A percentile compares a stretch with the other conserved stretches of the same genome.
These are phyloP conservation scores for Agrochola litura DNA, from an alignment of 2,888 invertebrate genomes.

Conservation along the genomic window DNA sequence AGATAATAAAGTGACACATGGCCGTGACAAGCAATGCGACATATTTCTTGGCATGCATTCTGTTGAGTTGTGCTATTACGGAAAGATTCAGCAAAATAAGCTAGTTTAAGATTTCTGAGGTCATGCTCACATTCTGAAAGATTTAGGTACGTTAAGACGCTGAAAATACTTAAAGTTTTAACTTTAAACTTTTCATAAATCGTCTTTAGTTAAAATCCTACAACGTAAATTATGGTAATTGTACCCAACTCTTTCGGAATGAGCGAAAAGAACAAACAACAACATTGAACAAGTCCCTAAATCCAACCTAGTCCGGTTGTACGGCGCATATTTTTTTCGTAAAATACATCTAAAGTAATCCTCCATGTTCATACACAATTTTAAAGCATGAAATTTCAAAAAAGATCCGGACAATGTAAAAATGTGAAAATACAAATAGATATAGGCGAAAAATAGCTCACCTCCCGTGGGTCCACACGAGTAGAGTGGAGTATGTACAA, in stretches of 20 bases:
- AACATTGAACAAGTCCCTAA: constrained; percentile 21
- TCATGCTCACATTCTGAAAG: constrained; percentile 4
- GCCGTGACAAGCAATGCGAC: constrained; percentile 31
- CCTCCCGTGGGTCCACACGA: constrained; percentile 64
- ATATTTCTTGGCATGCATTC: constrained; percentile 54
- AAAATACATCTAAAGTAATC: constrained; percentile 41
- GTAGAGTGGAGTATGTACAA: constrained; percentile 61
- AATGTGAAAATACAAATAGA: constrained; percentile 32
- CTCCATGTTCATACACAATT: constrained; percentile 36
- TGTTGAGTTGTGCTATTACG: constrained; percentile 45
- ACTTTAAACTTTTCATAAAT: neutral
- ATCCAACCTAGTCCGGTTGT: constrained; percentile 34
- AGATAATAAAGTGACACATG: constrained; percentile 44
- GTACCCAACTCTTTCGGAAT: constrained; percentile 36
- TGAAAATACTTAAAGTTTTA: neutral
- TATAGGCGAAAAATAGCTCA: constrained; percentile 30
- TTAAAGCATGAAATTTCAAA: constrained; percentile 36
- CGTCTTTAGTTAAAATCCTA: neutral
- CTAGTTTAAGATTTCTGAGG: constrained; percentile 21
- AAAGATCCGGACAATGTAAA: constrained; percentile 30
- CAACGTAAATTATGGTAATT: constrained; percentile 3
- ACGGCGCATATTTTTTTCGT: constrained; percentile 32
- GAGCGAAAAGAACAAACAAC: constrained; percentile 26
- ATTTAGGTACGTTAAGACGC: neutral
- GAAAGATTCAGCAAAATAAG: constrained; percentile 14